Base-by-base conservation (phyloP, 2,797 vertebrate genomes). In the Eospalax fontanierii region DNA sequence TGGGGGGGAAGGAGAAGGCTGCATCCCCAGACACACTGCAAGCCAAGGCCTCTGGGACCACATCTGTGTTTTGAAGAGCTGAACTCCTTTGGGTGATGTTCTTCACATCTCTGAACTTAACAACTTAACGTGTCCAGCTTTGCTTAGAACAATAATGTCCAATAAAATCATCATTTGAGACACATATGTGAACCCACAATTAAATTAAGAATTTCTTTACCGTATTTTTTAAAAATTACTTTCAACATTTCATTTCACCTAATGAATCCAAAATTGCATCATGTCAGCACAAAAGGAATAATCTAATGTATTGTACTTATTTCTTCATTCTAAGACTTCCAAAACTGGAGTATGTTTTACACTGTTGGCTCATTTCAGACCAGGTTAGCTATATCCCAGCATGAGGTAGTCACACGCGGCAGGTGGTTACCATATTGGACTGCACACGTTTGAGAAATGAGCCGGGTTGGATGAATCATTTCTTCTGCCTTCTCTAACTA, bases 111-210 rank as follows among this genome's bases (percentile, higher is more conserved):
- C 93, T 35, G 46, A 81, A n/a, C n/a, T n/a, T n/a, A n/a, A n/a
- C n/a, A 50, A 93, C 89, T 96, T 97, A 93, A 89, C 57, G 87
- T 95, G 8, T 54, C 50, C 50, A 9, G 70, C 93, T 87, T 82
- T 35, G n/a, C 96, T 94, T 95, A 78, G 68, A 89, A 90, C 0
- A 90, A 33, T 46, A 9, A 5, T 65, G 35, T 16, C 66, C 46
- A 87, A 21, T 78, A 83, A 87, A 87, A 87, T 30, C 7, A 74
- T 78, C 43, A 59, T 16, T n/a, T 87, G 86, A 96, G 40, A 21
- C 70, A 73, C 18, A 83, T 82, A 92, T 61, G 33, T 33, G 50
- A 95, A 85, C 9, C 18, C 18, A 90, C 12, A 12, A 12, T 26
- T 71, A 81, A 73, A 66, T 89, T 57, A 68, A 40, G 90, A 87